Conservation (phyloP, 2,113 vertebrate species). For the Tricholaema leucomelas region DNA sequence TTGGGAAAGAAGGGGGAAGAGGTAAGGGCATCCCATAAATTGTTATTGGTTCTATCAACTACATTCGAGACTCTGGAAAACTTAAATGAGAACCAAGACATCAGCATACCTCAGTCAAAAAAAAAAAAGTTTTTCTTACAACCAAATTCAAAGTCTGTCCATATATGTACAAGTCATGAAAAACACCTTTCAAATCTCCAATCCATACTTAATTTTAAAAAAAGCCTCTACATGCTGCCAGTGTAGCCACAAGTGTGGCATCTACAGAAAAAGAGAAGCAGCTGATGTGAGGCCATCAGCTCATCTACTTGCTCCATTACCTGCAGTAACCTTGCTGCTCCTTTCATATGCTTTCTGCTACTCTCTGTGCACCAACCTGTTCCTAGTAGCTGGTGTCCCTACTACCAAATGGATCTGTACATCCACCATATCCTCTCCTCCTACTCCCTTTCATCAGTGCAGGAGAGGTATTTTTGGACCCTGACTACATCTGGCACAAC, state of each 20-base stretch:
- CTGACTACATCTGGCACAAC: background rate
- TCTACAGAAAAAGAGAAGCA: background rate
- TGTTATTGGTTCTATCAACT: no score
- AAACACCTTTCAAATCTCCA: background rate
- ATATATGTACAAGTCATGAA: accelerated
- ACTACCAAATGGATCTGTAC: background rate
- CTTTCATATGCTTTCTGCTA: background rate
- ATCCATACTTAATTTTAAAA: background rate
- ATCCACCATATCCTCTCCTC: background rate
- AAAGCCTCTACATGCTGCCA: background rate
- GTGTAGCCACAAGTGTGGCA: background rate
- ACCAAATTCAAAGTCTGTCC: background rate
- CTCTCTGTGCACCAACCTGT: background rate
- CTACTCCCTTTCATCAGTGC: background rate
- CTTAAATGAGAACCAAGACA: no score
- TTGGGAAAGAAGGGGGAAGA: no score
- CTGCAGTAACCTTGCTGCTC: background rate
- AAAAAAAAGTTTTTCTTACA: background rate
- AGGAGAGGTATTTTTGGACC: background rate
- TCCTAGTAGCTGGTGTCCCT: background rate
- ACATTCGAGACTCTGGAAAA: no score
- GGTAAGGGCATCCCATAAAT: no score
- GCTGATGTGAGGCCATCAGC: background rate
- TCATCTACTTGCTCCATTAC: no score
- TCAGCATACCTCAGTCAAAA: background rate